Evolutionary conservation across 1,140 invertebrate species (phyloP).

Genomic region (Eriocheir sinensis): DNA sequence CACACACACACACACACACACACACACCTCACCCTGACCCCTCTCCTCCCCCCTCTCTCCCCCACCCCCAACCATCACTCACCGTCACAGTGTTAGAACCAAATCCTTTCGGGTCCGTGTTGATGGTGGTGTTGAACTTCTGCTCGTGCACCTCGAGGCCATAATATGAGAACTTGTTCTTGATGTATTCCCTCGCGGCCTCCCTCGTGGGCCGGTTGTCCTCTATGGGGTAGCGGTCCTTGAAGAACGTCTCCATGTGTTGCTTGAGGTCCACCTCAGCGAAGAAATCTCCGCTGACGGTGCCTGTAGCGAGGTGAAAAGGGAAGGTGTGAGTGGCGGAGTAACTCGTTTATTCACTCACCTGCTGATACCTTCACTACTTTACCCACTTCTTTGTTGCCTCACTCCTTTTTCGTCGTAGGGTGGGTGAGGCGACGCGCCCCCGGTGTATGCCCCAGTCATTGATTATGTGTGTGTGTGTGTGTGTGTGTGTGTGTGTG

Average conservation of each 20-base stretch:
- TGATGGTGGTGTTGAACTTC: slow-evolving; percentile 64
- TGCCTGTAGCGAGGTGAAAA: background rate
- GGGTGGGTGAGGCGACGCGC: too few relatives aligned
- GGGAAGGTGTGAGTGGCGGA: background rate
- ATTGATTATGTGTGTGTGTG: too few relatives aligned
- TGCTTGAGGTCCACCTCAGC: background rate
- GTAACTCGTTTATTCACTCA: too few relatives aligned
- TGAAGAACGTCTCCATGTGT: slow-evolving; percentile 31
- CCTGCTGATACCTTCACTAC: too few relatives aligned
- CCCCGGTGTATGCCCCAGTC: too few relatives aligned
- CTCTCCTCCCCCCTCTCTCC: background rate
- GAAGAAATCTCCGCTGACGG: background rate
- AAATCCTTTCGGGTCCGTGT: background rate
- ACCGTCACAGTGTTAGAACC: background rate
- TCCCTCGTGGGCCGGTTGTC: background rate
- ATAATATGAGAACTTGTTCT: slow-evolving; percentile 14
- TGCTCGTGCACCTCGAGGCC: slow-evolving; percentile 54
- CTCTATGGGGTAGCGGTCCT: slow-evolving; percentile 40
- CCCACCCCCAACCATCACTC: background rate
- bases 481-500: too few relatives aligned
- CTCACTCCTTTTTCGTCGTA: too few relatives aligned
- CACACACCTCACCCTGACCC: background rate
- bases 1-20: background rate
- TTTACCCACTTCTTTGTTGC: too few relatives aligned
- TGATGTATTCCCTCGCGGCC: slow-evolving; percentile 37